phyloP scores from a whole-genome alignment of 2,888 invertebrate genomes.

The Hirtodrosophila alboralis region DNA sequence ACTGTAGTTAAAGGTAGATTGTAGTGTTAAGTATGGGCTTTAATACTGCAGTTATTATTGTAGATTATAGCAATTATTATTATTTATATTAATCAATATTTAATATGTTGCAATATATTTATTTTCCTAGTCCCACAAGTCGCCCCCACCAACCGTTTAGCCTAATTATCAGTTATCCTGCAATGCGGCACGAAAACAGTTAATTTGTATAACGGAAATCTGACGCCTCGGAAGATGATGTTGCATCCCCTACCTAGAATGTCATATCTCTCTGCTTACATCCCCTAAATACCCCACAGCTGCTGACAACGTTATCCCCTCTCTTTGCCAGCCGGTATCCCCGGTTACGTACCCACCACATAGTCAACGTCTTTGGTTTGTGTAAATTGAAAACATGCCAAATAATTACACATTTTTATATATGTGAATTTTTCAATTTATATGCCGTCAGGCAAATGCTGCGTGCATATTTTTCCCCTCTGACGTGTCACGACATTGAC shows the following conservation, averaged over 20 bases:
- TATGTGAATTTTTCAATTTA: slow-evolving; percentile 77
- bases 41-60: too few species aligned
- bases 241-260: slow-evolving; percentile 9
- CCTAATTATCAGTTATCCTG: slow-evolving; percentile 57
- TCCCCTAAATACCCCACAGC: slow-evolving; percentile 1
- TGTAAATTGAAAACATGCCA: slow-evolving; percentile 74
- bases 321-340: not conserved
- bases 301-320: slow-evolving; percentile 1
- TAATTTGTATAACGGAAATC: slow-evolving; percentile 70
- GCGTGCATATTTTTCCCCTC: slow-evolving; percentile 53
- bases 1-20: slow-evolving; percentile 14
- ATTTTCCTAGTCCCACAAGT: not conserved
- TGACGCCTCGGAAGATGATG: slow-evolving; percentile 10
- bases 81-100: not conserved
- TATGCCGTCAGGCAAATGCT: slow-evolving; percentile 72
- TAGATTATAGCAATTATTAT: too few species aligned
- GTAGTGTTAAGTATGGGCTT: not conserved
- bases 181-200: slow-evolving; percentile 19
- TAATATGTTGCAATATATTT: slow-evolving; percentile 18
- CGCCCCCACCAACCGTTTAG: slow-evolving; percentile 23
- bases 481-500: slow-evolving; percentile 64
- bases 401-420: slow-evolving; percentile 76
- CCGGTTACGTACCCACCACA: slow-evolving; percentile 2
- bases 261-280: too few species aligned
- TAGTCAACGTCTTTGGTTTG: slow-evolving; percentile 42